phyloP scores from a whole-genome alignment of 2,113 vertebrate species.

The Propithecus coquereli region DNA sequence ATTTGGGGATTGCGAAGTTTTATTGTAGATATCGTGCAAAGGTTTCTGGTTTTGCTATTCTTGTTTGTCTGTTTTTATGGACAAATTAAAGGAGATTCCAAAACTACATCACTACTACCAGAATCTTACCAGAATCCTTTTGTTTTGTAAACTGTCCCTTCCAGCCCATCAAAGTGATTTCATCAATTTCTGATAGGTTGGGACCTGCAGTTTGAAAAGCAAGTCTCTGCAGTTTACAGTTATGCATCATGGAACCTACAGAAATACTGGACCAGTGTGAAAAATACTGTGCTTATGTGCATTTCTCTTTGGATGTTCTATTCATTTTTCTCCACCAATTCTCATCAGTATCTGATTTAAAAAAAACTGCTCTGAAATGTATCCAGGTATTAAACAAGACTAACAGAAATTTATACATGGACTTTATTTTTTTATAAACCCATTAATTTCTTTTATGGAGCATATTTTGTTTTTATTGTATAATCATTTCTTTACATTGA shows the following conservation, averaged over 20 bases:
- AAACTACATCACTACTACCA: neutral
- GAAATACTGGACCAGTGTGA: neutral
- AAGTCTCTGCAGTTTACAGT: neutral
- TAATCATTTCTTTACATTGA: neutral
- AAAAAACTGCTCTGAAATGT: neutral
- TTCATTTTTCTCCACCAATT: neutral
- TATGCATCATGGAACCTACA: neutral
- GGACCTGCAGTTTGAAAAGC: neutral
- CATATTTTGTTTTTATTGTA: neutral
- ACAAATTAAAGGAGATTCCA: neutral
- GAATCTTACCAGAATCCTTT: neutral
- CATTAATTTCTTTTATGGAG: neutral
- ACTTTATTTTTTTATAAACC: neutral
- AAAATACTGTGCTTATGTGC: neutral
- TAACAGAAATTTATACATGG: neutral
- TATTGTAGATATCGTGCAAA: neutral
- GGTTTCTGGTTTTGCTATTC: neutral
- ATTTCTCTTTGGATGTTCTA: neutral
- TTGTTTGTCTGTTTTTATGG: neutral
- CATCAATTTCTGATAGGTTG: neutral
- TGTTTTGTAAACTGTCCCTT: neutral
- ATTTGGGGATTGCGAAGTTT: neutral
- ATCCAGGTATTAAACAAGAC: neutral
- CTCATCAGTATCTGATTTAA: neutral
- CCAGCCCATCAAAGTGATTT: neutral